Evolutionary conservation across 2,888 invertebrate genomes (phyloP).

Genomic region (Meganola albula): DNA sequence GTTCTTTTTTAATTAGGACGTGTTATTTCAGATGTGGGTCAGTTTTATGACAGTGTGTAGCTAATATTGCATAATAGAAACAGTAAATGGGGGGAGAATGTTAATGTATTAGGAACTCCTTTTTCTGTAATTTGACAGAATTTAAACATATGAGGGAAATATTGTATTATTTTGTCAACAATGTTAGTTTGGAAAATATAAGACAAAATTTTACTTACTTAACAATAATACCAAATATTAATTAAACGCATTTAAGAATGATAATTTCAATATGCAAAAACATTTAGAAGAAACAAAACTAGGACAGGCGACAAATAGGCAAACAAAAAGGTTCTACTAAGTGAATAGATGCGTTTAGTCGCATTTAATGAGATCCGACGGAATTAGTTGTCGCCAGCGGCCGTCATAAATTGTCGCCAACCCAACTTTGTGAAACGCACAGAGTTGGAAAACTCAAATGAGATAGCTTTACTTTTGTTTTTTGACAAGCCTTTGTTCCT

Average conservation of each 20-base stretch:
- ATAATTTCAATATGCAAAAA: too few relatives aligned
- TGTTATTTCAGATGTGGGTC: conserved; percentile 12
- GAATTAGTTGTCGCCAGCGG: conserved; percentile 65
- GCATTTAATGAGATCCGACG: conserved; percentile 62
- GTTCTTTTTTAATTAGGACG: conserved; percentile 19
- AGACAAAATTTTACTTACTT: too few relatives aligned
- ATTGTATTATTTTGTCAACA: too few relatives aligned
- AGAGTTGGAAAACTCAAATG: conserved; percentile 12
- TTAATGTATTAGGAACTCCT: too few relatives aligned
- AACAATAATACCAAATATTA: too few relatives aligned
- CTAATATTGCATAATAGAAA: too few relatives aligned
- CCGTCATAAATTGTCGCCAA: conserved; percentile 71
- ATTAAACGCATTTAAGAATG: too few relatives aligned
- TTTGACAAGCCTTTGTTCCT: not conserved
- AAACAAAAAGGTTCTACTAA: conserved; percentile 52
- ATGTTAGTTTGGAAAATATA: too few relatives aligned
- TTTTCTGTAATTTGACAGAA: too few relatives aligned
- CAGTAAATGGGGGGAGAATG: too few relatives aligned
- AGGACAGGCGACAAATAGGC: conserved; percentile 13
- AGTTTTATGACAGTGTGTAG: conserved; percentile 10
- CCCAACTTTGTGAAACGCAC: conserved; percentile 31
- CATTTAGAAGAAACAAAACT: conserved; percentile 2
- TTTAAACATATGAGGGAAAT: too few relatives aligned
- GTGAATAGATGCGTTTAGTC: conserved; percentile 65
- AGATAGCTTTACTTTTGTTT: not conserved